Percentiles rank a stretch among this genome's conserved stretches.
These are phyloP conservation scores for Xylota sylvarum DNA, from an alignment of 2,888 invertebrate genomes.

Conservation along the genomic window DNA sequence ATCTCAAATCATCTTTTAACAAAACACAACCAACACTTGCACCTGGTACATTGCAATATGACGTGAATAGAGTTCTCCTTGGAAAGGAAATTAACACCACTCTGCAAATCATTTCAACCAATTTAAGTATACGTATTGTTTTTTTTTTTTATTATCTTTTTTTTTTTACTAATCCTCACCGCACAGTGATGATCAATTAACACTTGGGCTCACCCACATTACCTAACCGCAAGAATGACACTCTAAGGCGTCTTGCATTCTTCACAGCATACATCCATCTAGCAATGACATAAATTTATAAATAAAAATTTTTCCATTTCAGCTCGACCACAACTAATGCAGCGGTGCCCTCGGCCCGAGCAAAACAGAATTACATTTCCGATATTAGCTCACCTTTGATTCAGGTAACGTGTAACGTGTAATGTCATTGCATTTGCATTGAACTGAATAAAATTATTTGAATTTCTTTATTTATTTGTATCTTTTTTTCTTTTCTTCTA, in stretches of 20 bases:
- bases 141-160: slow-evolving; percentile 5
- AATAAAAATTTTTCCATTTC: slow-evolving; percentile 76
- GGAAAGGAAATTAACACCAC: slow-evolving; percentile 35
- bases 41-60: slow-evolving; percentile 5
- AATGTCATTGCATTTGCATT: slow-evolving; percentile 41
- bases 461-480: slow-evolving; percentile 44
- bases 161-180: slow-evolving; percentile 24
- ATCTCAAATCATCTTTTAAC: not conserved
- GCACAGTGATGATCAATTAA: slow-evolving; percentile 37
- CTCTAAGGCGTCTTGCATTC: slow-evolving; percentile 14
- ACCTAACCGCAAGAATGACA: slow-evolving; percentile 34
- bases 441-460: slow-evolving; percentile 44
- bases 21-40: not conserved
- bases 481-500: slow-evolving; percentile 24
- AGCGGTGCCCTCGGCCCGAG: slow-evolving; percentile 83
- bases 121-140: slow-evolving; percentile 5
- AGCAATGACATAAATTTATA: slow-evolving; percentile 14
- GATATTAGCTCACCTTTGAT: slow-evolving; percentile 96
- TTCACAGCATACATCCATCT: slow-evolving; percentile 1
- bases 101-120: slow-evolving; percentile 26
- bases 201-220: slow-evolving; percentile 51
- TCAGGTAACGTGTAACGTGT: slow-evolving; percentile 80
- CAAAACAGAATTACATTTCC: slow-evolving; percentile 88
- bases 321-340: slow-evolving; percentile 85
- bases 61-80: not conserved